These are phyloP conservation scores for Scalopus aquaticus DNA, from an alignment of 2,113 vertebrate genomes.

Conservation along the genomic window DNA sequence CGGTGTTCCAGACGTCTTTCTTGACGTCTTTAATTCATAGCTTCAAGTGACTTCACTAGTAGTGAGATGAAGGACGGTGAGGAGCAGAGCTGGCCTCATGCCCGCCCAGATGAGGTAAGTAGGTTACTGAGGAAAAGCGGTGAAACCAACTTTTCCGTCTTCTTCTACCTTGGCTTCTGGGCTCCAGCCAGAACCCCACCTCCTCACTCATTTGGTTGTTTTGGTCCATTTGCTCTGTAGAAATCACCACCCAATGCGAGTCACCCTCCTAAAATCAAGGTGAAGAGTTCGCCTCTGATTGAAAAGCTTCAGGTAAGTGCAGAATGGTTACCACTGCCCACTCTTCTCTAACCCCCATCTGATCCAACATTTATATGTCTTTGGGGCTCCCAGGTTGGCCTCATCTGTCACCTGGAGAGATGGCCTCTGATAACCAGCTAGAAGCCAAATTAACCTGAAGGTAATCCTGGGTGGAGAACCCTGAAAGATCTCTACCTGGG, in stretches of 20 bases:
- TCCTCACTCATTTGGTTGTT: background rate
- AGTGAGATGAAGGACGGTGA: background rate
- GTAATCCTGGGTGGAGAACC: too few relatives aligned
- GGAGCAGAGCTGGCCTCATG: rapidly evolving
- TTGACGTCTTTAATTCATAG: background rate
- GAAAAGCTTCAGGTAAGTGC: slow-evolving; percentile 88
- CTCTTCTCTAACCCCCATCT: background rate
- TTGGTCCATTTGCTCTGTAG: slow-evolving; percentile 75
- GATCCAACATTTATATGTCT: background rate
- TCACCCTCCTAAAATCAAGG: slow-evolving; percentile 83
- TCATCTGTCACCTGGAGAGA: background rate
- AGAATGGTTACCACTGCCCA: background rate
- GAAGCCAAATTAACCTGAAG: background rate
- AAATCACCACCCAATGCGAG: slow-evolving; percentile 79
- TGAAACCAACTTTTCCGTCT: background rate
- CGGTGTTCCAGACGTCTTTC: rapidly evolving
- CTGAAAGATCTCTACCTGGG: background rate
- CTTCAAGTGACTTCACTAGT: background rate
- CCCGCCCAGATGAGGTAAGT: background rate
- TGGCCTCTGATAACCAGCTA: background rate
- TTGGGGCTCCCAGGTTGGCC: background rate
- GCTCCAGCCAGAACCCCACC: background rate
- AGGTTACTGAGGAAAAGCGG: rapidly evolving
- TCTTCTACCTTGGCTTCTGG: background rate
- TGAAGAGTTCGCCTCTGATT: slow-evolving; percentile 89